Conservation (phyloP, 2,888 invertebrate species). For the Hedychridium roseum region DNA sequence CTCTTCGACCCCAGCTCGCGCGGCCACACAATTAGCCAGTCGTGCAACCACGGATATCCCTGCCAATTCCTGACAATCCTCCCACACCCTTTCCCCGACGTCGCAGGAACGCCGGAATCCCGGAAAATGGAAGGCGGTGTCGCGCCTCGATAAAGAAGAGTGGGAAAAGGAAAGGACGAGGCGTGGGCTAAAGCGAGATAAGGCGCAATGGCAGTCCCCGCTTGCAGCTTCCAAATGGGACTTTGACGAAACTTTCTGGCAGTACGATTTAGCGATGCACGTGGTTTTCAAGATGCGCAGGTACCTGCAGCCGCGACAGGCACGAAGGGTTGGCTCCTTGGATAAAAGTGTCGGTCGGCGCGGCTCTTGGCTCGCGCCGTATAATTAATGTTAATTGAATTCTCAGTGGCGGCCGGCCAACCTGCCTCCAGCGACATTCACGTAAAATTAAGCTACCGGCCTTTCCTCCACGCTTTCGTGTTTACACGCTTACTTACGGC, state of each 20-base stretch:
- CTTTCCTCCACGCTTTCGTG: constrained; percentile 28
- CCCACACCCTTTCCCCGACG: constrained; percentile 30
- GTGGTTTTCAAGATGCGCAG: constrained; percentile 29
- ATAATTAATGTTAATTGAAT: constrained; percentile 61
- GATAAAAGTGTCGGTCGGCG: constrained; percentile 38
- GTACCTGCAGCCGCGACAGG: constrained; percentile 28
- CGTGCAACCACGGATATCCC: constrained; percentile 26
- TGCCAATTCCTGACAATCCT: constrained; percentile 57
- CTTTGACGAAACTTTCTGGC: constrained; percentile 59
- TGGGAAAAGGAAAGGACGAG: background rate
- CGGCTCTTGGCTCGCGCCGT: constrained; percentile 46
- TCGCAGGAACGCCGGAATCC: background rate
- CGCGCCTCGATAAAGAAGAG: constrained; percentile 9
- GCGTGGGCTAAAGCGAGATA: constrained; percentile 1
- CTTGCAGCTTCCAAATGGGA: constrained; percentile 52
- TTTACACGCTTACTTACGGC: constrained; percentile 6
- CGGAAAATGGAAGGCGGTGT: constrained; percentile 6
- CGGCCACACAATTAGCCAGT: constrained; percentile 38
- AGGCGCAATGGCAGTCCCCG: constrained; percentile 10
- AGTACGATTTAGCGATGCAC: constrained; percentile 15
- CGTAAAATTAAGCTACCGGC: constrained; percentile 17
- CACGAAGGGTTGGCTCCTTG: constrained; percentile 18
- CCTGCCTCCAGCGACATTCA: constrained; percentile 28
- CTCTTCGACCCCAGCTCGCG: constrained; percentile 1
- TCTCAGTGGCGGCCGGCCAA: constrained; percentile 54